Base-by-base conservation (phyloP, 2,888 invertebrate species). In the Patella depressa region DNA sequence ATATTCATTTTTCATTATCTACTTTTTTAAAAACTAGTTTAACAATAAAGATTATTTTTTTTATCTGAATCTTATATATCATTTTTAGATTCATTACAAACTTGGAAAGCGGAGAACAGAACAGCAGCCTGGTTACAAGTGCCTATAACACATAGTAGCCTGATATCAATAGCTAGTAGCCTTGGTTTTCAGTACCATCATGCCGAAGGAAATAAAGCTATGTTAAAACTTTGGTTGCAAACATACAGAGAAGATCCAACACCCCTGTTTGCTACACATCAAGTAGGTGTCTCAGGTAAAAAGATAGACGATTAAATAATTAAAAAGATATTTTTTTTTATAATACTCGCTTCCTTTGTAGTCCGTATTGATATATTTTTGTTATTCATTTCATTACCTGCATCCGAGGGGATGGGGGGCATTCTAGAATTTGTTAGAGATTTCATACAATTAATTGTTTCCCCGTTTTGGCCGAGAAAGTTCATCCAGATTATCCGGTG, bases 241-340 rank as follows among this genome's bases (percentile, higher is more conserved):
- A 73, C 79, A 2, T 29, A 71, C 3, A 72, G 75, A 19, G 77
- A 75, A 17, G 87, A 86, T 74, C 80, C 78, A 19, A 84, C 88
- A 11, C 91, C 90, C 0, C 80, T 78, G 70, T 90, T 88, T 84
- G 90, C 90, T 12, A 88, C 90, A 14, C 90, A 90, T 78, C 90
- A 90, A 74, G 82, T 91, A 14, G 91, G 91, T 24, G 90, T 90
- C 0, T 88, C 90, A 82, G 91, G 91, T 90, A 77, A 78, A 79
- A 19, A 19, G n/a, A 12, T 70, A 29, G 24, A 45, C 9, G 45
- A 29, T 74, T 15, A 74, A 65, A 34, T 59, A 4, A 65, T 15
- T 69, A 70, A 34, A 14, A 3, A 75, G 9, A 3, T 34, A 34
- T n/a, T 1, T 24, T 24, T 24, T 24, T 45, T 34, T 19, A 9